phyloP scores from a whole-genome alignment of 1,140 invertebrate genomes.

The Saxidomus purpurata region DNA sequence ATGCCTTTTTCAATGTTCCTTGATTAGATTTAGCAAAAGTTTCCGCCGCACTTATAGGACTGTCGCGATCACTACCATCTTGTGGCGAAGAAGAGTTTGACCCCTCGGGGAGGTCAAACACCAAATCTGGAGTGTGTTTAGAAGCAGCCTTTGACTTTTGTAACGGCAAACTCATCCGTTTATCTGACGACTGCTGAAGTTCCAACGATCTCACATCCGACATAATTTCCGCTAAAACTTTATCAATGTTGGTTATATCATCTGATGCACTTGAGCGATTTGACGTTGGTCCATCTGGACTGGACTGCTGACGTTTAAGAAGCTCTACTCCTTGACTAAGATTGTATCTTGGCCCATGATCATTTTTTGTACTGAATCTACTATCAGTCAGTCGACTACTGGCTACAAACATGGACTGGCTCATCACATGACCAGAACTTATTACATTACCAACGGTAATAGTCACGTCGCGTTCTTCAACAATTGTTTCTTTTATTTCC shows the following conservation, averaged over 20 bases:
- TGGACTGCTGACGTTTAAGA: slow-evolving; percentile 67
- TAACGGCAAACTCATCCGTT: slow-evolving; percentile 83
- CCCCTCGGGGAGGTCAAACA: slow-evolving; percentile 92
- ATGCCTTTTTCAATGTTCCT: slow-evolving; percentile 92
- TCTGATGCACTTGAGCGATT: slow-evolving; percentile 73
- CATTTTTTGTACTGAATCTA: slow-evolving; percentile 74
- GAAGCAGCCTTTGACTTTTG: slow-evolving; percentile 84
- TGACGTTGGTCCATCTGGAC: slow-evolving; percentile 59
- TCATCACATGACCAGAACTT: slow-evolving; percentile 56
- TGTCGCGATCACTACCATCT: slow-evolving; percentile 78
- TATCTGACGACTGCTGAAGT: slow-evolving; percentile 82
- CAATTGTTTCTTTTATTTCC: slow-evolving; percentile 47
- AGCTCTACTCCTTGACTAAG: slow-evolving; percentile 70
- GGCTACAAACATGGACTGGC: slow-evolving; percentile 47
- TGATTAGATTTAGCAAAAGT: slow-evolving; percentile 89
- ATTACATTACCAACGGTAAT: neutral
- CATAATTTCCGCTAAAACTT: slow-evolving; percentile 84
- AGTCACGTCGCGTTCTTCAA: neutral
- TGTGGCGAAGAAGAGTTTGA: slow-evolving; percentile 73
- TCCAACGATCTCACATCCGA: slow-evolving; percentile 83
- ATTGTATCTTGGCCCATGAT: slow-evolving; percentile 16
- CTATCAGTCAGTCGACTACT: slow-evolving; percentile 57
- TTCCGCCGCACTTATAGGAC: slow-evolving; percentile 82
- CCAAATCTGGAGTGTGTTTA: slow-evolving; percentile 94
- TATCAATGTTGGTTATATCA: slow-evolving; percentile 84